phyloP scores from a whole-genome alignment of 2,113 vertebrate genomes.

The Microcebus lehilahytsara region DNA sequence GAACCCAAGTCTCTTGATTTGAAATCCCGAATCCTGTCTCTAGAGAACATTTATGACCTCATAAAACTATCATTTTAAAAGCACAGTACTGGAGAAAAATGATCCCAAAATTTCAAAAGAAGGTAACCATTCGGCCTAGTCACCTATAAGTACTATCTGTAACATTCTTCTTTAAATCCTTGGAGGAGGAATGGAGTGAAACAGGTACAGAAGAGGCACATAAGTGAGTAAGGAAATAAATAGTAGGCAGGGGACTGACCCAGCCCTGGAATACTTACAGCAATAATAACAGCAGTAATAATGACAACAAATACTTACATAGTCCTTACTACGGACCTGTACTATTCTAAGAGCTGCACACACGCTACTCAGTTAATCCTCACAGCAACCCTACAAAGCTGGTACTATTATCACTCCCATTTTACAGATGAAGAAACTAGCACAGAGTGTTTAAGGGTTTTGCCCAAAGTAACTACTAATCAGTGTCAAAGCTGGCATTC shows the following conservation, averaged over 20 bases:
- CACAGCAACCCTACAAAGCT: not conserved
- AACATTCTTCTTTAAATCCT: not conserved
- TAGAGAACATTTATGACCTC: not conserved
- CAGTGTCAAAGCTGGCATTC: not conserved
- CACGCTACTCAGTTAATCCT: not conserved
- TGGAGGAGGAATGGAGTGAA: not conserved
- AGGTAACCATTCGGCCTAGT: not conserved
- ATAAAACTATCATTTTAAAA: slow-evolving; percentile 1
- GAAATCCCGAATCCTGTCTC: not conserved
- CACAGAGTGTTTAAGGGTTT: not conserved
- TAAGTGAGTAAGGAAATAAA: not conserved
- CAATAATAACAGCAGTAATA: not conserved
- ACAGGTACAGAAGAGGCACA: not conserved
- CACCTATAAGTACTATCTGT: not conserved
- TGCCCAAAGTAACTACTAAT: not conserved
- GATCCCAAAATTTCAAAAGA: not conserved
- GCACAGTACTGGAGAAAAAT: not conserved
- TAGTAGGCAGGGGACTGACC: not conserved
- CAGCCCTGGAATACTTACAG: not conserved
- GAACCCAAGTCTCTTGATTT: not conserved
- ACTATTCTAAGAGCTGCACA: not conserved
- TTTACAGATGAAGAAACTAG: not conserved
- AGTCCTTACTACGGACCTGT: not conserved
- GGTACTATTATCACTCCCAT: not conserved
- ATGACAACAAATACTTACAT: not conserved